A percentile compares a stretch with the other conserved stretches of the same genome.
These are phyloP conservation scores for Drosophila trapezifrons DNA, from an alignment of 1,140 invertebrate genomes.

Conservation along the genomic window DNA sequence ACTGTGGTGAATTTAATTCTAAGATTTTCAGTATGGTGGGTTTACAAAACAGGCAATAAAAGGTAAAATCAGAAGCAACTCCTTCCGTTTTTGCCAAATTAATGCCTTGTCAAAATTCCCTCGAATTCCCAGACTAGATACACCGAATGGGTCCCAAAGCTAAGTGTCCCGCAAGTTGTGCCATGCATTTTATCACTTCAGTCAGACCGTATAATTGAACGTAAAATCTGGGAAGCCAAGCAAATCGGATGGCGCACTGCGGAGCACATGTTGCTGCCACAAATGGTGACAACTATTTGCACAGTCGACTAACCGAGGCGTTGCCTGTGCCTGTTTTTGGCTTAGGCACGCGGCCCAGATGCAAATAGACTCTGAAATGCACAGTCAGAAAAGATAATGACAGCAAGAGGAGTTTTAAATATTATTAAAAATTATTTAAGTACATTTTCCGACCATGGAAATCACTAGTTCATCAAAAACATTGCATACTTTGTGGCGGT, in stretches of 20 bases:
- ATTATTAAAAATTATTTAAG: background rate
- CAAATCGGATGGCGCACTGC: slow-evolving; percentile 37
- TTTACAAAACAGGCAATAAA: no score
- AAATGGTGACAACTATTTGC: slow-evolving; percentile 79
- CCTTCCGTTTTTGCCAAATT: background rate
- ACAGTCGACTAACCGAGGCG: slow-evolving; percentile 63
- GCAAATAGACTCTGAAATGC: background rate
- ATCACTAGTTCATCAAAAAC: background rate
- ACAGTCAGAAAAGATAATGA: background rate
- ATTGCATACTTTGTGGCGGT: background rate
- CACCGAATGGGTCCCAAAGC: background rate
- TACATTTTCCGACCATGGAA: background rate
- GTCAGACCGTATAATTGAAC: slow-evolving; percentile 81
- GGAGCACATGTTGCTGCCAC: slow-evolving; percentile 48
- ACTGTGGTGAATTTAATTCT: no score
- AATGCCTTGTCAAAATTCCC: slow-evolving; percentile 2
- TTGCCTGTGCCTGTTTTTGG: slow-evolving; percentile 46
- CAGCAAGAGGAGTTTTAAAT: background rate
- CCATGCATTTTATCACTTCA: slow-evolving; percentile 80
- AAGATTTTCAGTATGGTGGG: no score
- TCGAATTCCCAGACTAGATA: slow-evolving; percentile 3
- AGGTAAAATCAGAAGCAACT: background rate
- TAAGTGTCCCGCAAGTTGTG: slow-evolving; percentile 35
- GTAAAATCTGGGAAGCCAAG: slow-evolving; percentile 71
- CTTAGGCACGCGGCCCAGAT: slow-evolving; percentile 54